These are phyloP conservation scores for Ciona savignyi DNA, from an alignment of 23 tunicate species.

Conservation along the genomic window DNA sequence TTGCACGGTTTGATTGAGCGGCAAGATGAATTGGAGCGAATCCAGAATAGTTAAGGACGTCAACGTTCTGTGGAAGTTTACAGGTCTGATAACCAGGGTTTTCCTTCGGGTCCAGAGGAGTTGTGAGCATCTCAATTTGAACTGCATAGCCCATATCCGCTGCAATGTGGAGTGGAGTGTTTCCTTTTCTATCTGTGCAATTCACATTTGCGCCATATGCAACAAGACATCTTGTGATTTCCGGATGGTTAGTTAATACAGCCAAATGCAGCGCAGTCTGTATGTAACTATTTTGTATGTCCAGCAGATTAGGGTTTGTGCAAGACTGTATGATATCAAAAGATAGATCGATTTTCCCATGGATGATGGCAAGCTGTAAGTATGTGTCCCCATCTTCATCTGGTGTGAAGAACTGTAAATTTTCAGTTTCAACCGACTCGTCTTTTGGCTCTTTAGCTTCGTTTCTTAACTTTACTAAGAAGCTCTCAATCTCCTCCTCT, in stretches of 20 bases:
- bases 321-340: constrained; percentile 49
- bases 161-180: constrained; percentile 63
- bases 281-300: constrained; percentile 19
- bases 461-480: neutral
- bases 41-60: constrained; percentile 59
- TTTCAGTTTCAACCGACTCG: neutral
- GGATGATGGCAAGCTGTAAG: constrained; percentile 64
- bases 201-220: constrained; percentile 58
- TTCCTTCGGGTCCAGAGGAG: constrained; percentile 34
- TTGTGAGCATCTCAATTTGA: constrained; percentile 53
- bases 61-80: constrained; percentile 31
- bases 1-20: constrained; percentile 32
- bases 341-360: constrained; percentile 35
- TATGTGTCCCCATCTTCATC: constrained; percentile 53
- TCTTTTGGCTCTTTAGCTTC: neutral
- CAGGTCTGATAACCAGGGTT: constrained; percentile 21
- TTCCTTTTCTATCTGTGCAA: constrained; percentile 44
- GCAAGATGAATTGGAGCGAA: constrained; percentile 66
- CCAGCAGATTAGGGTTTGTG: constrained; percentile 24
- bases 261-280: constrained; percentile 78
- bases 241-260: constrained; percentile 59
- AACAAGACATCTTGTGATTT: constrained; percentile 49
- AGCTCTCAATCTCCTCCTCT: neutral
- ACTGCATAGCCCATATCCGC: constrained; percentile 40
- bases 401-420: neutral